Base-by-base conservation (phyloP, 2,888 invertebrate genomes). In the Helicoverpa assulta region DNA sequence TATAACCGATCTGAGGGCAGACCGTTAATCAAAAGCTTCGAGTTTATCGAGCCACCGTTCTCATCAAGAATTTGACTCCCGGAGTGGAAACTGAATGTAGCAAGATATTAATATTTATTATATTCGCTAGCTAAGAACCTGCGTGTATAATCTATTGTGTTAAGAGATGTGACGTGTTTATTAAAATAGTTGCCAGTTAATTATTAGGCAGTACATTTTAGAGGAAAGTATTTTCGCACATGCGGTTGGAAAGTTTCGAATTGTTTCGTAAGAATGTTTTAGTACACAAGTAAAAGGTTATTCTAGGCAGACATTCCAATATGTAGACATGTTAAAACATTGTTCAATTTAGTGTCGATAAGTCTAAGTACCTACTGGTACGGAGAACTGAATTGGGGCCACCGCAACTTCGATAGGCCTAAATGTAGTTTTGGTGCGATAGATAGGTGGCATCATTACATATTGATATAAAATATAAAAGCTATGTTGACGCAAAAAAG, bases 21-120 rank as follows among this genome's bases (percentile, higher is more conserved):
- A 73, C 74, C 83, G 81, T 84, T 82, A 78, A 84, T 84, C 79
- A 82, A 79, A 59, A 62, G 56, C 73, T 68, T 58, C 51, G 69
- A 67, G 69, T 75, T 71, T 77, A 82, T 81, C 81, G 59, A 60
- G 63, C 69, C 55, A 50, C 51, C 62, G 55, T 74, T 60, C 62
- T 79, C 76, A 75, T 77, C 76, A 79, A 55, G 79, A 79, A 74
- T 77, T 77, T 75, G 79, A 79, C 59, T 79, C 59, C 54, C 69
- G 59, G n/a, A 53, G 65, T 51, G 66, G 56, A 69, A 79, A 69
- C 79, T 75, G 40, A 73, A 64, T 78, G 47, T 61, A 37, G 18
- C 52, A 21, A 52, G 37, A 63, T 69, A 74, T 64, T 56, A 70
- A 60, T 74, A 70, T 75, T 61, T 71, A 66, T 47, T n/a, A 47